Base-by-base conservation (phyloP, 2,888 invertebrate species). In the Hypomecis atomaria region DNA sequence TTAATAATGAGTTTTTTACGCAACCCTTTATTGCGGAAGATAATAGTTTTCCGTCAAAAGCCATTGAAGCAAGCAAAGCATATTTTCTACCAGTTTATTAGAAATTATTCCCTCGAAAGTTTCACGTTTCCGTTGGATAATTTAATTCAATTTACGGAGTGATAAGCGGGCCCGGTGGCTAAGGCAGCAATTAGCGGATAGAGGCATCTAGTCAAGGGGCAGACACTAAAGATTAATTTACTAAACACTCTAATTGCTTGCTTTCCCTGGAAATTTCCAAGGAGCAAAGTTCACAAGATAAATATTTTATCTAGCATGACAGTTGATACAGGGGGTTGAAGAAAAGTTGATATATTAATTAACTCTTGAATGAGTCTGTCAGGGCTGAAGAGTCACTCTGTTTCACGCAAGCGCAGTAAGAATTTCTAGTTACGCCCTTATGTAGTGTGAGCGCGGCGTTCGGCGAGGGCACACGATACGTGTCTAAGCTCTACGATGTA, bases 301-400 rank as follows among this genome's bases (percentile, higher is more conserved):
- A 86, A 85, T 86, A 86, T 90, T 90, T 90, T 90, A 89, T 88
- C 89, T 87, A 85, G 81, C 81, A 81, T 82, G 85, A 84, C 87
- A 81, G 85, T 86, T 91, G 86, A 88, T 89, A 85, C 81, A 81
- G 81, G 81, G 75, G 85, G 84, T 84, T 77, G 76, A 82, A 84
- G 86, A 89, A 91, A 92, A 90, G 90, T 91, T 92, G 88, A 90
- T 90, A 89, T 90, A 91, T 90, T 92, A 92, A 92, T 92, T 92
- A 91, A 90, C 89, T 89, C 79, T 84, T 86, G 89, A 89, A 88
- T 88, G 89, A 91, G 90, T 89, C 89, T 79, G 87, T 85, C 84
- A 86, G 83, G 84, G 82, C 81, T 40, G 84, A 89, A 87, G 89
- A 90, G 89, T 90, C 89, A 89, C 89, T 90, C 81, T 74, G 84